These are phyloP conservation scores for Papilio gigon DNA, from an alignment of 2,888 invertebrate species.

Conservation along the genomic window DNA sequence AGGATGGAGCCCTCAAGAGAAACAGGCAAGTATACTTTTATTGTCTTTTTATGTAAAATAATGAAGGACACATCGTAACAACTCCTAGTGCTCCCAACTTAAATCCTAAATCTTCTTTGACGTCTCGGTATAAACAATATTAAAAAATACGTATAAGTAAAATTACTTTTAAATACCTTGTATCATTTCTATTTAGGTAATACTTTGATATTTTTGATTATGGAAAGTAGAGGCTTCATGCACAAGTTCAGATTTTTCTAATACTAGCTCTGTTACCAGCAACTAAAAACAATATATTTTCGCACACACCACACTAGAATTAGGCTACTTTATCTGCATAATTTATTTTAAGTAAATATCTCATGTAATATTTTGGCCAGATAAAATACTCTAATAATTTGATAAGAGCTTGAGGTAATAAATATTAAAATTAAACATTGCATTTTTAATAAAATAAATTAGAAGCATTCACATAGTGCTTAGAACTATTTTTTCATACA, in stretches of 20 bases:
- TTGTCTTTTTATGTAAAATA: background rate
- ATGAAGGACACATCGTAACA: background rate
- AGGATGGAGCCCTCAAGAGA: constrained; percentile 81
- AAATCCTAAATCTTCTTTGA: background rate
- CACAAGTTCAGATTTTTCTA: background rate
- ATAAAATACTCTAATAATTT: too few relatives aligned
- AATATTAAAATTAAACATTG: too few relatives aligned
- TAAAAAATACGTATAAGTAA: background rate
- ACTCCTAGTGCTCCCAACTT: background rate
- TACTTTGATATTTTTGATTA: background rate
- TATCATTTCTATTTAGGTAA: background rate
- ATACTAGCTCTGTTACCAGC: background rate
- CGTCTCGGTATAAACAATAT: constrained; percentile 16
- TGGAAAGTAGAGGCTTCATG: background rate
- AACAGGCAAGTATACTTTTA: constrained; percentile 64
- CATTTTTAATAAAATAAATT: too few relatives aligned
- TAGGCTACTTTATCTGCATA: too few relatives aligned
- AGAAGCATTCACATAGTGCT: too few relatives aligned
- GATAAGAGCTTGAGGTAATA: too few relatives aligned
- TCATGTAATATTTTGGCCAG: background rate
- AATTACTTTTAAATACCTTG: background rate
- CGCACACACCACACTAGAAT: too few relatives aligned
- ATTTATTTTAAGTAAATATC: background rate
- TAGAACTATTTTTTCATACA: too few relatives aligned
- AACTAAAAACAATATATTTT: background rate